These are phyloP conservation scores for Limnephilus lunatus DNA, from an alignment of 2,888 invertebrate species.

Conservation along the genomic window DNA sequence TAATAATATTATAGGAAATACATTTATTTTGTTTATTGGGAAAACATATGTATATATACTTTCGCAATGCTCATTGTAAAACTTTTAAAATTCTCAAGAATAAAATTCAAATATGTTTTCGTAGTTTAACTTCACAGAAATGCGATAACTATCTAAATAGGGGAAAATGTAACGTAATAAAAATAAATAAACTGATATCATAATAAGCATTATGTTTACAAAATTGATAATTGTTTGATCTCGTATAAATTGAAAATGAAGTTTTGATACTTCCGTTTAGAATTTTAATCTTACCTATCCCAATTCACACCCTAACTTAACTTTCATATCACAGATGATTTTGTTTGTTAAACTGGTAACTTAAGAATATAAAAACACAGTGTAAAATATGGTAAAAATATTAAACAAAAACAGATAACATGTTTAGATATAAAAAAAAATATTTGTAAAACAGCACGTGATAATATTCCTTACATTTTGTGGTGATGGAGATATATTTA, in stretches of 20 bases:
- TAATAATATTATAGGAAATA: neutral
- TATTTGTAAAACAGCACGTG: neutral
- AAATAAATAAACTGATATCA: neutral
- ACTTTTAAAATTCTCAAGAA: no score
- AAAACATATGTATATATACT: neutral
- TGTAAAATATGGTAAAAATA: slow-evolving; percentile 7
- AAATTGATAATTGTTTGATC: neutral
- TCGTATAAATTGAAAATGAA: neutral
- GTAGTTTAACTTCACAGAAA: neutral
- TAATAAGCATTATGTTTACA: no score
- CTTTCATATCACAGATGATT: slow-evolving; percentile 30
- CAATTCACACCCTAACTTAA: neutral
- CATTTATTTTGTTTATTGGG: neutral
- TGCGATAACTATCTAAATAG: no score
- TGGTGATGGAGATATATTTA: neutral
- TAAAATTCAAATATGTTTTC: no score
- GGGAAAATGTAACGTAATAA: neutral
- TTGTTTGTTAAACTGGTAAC: slow-evolving; percentile 30
- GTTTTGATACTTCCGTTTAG: neutral
- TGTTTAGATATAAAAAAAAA: neutral
- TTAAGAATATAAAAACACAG: slow-evolving; percentile 25
- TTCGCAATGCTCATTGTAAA: neutral
- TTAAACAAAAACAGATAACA: neutral
- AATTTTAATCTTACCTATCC: neutral
- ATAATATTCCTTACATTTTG: neutral